Percentiles rank a stretch among this genome's conserved stretches.
Conservation (phyloP, 2,113 vertebrate genomes). For the Rattus rattus region DNA sequence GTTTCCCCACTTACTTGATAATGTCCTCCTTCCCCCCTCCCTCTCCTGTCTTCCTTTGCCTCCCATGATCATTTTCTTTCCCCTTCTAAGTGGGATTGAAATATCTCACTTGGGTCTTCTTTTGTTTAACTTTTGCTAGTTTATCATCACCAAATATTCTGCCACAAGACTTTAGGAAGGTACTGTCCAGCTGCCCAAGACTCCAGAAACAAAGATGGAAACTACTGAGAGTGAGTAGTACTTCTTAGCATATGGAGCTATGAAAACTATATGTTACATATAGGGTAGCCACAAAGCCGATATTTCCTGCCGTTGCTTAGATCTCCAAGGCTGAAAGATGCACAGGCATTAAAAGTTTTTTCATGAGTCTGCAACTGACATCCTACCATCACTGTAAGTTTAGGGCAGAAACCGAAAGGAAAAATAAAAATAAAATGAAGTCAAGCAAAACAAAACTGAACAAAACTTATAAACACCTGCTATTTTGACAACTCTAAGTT, state of each 20-base stretch:
- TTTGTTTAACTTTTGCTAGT: not conserved
- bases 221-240: not conserved
- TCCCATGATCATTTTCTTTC: too few relatives aligned
- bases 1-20: too few relatives aligned
- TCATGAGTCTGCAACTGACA: not conserved
- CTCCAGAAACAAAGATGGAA: not conserved
- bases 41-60: too few relatives aligned
- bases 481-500: not conserved
- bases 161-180: not conserved
- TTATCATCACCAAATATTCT: constrained; percentile 46
- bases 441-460: not conserved
- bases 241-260: not conserved
- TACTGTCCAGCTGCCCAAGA: not conserved
- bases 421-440: not conserved
- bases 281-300: not conserved
- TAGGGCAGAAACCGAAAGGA: not conserved
- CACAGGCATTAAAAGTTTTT: not conserved
- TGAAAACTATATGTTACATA: not conserved
- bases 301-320: not conserved
- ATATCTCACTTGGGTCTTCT: too few relatives aligned
- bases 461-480: not conserved
- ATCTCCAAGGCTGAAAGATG: not conserved
- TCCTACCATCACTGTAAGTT: not conserved
- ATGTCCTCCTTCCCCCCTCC: too few relatives aligned
- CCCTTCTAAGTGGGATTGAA: too few relatives aligned